Evolutionary conservation across 2,797 vertebrate genomes (phyloP).

Genomic region (Karalla daura): DNA sequence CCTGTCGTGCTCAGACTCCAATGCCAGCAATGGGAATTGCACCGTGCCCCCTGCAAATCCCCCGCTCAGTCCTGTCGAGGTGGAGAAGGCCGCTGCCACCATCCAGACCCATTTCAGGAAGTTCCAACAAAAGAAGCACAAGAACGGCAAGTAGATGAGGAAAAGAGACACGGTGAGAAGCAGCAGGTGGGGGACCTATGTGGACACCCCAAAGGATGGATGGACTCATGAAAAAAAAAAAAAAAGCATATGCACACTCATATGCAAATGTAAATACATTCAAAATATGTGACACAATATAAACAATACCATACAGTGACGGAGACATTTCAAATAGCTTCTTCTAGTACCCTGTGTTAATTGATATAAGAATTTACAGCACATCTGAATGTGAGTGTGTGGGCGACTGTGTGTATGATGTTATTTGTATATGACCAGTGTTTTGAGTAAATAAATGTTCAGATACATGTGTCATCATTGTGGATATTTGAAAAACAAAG

Average conservation of each 20-base stretch:
- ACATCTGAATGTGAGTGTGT: conserved; percentile 35
- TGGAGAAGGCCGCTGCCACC: conserved; percentile 82
- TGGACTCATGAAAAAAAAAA: conserved; percentile 28
- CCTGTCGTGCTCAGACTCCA: conserved; percentile 74
- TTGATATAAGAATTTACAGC: conserved; percentile 19
- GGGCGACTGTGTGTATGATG: conserved; percentile 21
- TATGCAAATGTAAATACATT: conserved; percentile 36
- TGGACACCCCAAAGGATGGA: conserved; percentile 20
- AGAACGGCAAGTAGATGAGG: conserved; percentile 70
- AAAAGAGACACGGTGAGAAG: background rate
- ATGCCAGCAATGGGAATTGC: conserved; percentile 66
- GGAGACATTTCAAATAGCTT: conserved; percentile 17
- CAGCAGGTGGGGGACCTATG: background rate
- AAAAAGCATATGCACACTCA: conserved; percentile 9
- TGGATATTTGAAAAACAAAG: conserved; percentile 4
- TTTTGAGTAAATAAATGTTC: conserved; percentile 40
- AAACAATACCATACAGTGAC: conserved; percentile 16
- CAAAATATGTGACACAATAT: conserved; percentile 16
- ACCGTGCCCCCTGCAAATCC: conserved; percentile 23
- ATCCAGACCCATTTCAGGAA: conserved; percentile 89
- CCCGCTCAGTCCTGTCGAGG: conserved; percentile 68
- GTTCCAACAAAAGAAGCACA: conserved; percentile 88
- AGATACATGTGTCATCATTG: conserved; percentile 17
- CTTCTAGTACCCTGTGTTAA: conserved; percentile 23
- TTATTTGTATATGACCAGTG: conserved; percentile 31